phyloP scores from a whole-genome alignment of 2,797 vertebrate genomes.

The Myotis daubentonii region DNA sequence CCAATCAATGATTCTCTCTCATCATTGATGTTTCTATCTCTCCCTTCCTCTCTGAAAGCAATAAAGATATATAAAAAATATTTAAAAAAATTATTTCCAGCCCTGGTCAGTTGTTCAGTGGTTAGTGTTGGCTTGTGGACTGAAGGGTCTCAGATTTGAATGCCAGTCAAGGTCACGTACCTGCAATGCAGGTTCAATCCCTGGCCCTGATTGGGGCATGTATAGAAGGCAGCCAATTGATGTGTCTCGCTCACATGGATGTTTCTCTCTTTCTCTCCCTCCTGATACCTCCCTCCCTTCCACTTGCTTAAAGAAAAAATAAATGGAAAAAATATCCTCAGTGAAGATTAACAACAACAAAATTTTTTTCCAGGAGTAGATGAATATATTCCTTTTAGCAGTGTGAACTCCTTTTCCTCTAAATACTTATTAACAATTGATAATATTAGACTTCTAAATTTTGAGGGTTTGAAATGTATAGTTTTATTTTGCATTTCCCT shows the following conservation, averaged over 20 bases:
- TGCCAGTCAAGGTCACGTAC: not conserved
- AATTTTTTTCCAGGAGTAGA: not conserved
- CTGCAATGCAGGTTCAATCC: not conserved
- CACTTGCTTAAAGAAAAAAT: not conserved
- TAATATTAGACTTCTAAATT: not conserved
- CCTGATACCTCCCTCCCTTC: not conserved
- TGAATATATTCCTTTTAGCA: not conserved
- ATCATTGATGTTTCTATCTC: not conserved
- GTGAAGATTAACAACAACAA: not conserved
- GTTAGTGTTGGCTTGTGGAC: not conserved
- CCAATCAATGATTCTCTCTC: not conserved
- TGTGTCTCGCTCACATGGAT: not conserved
- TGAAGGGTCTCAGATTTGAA: not conserved
- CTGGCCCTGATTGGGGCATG: not conserved
- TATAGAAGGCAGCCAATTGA: not conserved
- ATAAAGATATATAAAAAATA: not conserved
- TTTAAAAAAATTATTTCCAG: not conserved
- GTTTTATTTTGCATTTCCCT: not conserved
- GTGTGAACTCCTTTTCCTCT: not conserved
- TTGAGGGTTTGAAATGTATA: not conserved
- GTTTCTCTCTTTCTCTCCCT: not conserved
- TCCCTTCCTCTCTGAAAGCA: not conserved
- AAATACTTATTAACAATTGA: not conserved
- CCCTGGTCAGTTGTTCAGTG: not conserved
- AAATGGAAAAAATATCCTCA: not conserved